phyloP scores from a whole-genome alignment of 2,113 vertebrate species.

The Sakesphorus luctuosus region DNA sequence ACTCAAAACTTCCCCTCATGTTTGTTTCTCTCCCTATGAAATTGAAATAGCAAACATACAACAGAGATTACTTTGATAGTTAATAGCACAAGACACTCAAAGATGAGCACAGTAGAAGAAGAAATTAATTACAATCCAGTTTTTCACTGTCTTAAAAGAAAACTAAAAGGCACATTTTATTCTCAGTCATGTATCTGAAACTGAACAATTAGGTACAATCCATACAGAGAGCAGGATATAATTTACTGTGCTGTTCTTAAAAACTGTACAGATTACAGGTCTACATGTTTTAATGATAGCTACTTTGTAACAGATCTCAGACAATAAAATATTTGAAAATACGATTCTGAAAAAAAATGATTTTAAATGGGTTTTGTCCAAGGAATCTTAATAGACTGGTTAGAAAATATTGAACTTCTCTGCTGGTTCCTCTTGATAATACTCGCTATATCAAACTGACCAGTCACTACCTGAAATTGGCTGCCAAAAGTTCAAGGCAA shows the following conservation, averaged over 20 bases:
- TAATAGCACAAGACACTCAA: neutral
- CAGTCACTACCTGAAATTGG: neutral
- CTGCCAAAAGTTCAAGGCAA: neutral
- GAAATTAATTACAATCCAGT: neutral
- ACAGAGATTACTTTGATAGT: neutral
- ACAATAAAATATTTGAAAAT: neutral
- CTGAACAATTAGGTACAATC: neutral
- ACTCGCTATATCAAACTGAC: neutral
- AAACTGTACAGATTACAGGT: neutral
- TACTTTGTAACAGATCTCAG: neutral
- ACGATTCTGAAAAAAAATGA: neutral
- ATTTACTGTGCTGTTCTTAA: neutral
- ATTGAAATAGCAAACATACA: neutral
- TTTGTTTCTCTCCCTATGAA: slow-evolving; percentile 1
- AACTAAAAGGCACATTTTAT: neutral
- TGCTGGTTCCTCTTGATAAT: neutral
- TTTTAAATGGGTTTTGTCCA: neutral
- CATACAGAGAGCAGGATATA: neutral
- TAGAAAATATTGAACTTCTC: neutral
- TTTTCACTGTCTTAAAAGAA: neutral
- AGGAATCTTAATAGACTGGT: neutral
- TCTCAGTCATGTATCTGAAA: neutral
- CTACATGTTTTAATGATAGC: neutral
- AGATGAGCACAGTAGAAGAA: neutral
- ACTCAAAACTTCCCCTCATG: neutral